Evolutionary conservation across 2,888 invertebrate genomes (phyloP).

Genomic region (Psylliodes chrysocephalus): DNA sequence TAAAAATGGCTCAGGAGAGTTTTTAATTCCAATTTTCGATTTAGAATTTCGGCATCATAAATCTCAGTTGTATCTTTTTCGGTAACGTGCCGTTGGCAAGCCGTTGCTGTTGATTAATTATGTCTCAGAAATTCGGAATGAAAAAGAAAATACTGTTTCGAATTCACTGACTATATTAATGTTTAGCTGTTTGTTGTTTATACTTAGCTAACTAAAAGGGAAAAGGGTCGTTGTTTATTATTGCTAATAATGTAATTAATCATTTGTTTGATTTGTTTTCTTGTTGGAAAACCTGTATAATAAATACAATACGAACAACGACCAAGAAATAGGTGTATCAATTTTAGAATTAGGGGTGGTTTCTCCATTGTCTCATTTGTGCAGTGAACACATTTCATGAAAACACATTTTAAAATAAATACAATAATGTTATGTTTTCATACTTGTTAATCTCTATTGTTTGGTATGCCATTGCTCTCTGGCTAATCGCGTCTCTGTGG

Average conservation of each 20-base stretch:
- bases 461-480: too few relatives aligned
- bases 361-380: too few relatives aligned
- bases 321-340: too few relatives aligned
- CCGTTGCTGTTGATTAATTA: neutral
- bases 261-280: too few relatives aligned
- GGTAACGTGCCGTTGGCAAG: neutral
- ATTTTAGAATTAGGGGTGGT: too few relatives aligned
- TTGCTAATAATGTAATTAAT: neutral
- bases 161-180: neutral
- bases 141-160: neutral
- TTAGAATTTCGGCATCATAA: neutral
- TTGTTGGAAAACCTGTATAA: too few relatives aligned
- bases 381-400: too few relatives aligned
- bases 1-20: neutral
- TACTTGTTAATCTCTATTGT: too few relatives aligned
- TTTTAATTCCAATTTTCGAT: neutral
- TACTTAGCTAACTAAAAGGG: neutral
- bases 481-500: too few relatives aligned
- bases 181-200: neutral
- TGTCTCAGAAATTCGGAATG: neutral
- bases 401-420: too few relatives aligned
- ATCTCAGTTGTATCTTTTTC: neutral
- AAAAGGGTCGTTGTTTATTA: neutral
- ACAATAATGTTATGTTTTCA: too few relatives aligned
- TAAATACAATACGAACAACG: too few relatives aligned